phyloP scores from a whole-genome alignment of 2,888 invertebrate genomes.

The Galeruca laticollis region DNA sequence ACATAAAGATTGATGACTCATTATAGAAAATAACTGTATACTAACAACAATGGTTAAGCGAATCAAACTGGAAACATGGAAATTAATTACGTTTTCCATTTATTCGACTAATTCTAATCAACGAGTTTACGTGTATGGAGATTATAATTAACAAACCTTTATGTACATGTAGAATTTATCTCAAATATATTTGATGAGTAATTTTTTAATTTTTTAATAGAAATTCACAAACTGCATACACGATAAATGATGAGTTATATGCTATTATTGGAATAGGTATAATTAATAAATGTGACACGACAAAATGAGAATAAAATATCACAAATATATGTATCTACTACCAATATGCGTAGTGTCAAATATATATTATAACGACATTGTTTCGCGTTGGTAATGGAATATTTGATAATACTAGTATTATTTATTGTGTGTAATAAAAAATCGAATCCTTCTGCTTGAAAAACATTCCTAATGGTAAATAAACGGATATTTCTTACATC shows the following conservation, averaged over 20 bases:
- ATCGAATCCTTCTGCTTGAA: too few relatives aligned
- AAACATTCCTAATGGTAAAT: too few relatives aligned
- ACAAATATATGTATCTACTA: too few relatives aligned
- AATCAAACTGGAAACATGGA: slow-evolving; percentile 7
- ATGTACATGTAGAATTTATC: background rate
- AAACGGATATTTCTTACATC: too few relatives aligned
- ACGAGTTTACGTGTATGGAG: slow-evolving; percentile 7
- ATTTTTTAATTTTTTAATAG: background rate
- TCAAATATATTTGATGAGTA: background rate
- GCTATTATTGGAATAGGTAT: too few relatives aligned
- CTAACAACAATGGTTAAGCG: slow-evolving; percentile 5
- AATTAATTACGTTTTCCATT: slow-evolving; percentile 10
- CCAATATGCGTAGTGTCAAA: too few relatives aligned
- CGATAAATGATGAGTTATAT: background rate
- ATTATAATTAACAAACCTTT: slow-evolving; percentile 5
- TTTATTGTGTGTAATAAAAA: too few relatives aligned
- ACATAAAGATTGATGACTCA: slow-evolving; percentile 8
- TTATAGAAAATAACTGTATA: slow-evolving; percentile 1
- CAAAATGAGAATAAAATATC: background rate
- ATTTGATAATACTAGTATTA: too few relatives aligned
- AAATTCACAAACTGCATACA: background rate
- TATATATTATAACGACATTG: too few relatives aligned
- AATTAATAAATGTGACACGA: too few relatives aligned
- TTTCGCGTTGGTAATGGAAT: too few relatives aligned
- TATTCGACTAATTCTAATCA: slow-evolving; percentile 8